These are phyloP conservation scores for Etia nguti DNA, from an alignment of 2,113 vertebrate species.

Conservation along the genomic window DNA sequence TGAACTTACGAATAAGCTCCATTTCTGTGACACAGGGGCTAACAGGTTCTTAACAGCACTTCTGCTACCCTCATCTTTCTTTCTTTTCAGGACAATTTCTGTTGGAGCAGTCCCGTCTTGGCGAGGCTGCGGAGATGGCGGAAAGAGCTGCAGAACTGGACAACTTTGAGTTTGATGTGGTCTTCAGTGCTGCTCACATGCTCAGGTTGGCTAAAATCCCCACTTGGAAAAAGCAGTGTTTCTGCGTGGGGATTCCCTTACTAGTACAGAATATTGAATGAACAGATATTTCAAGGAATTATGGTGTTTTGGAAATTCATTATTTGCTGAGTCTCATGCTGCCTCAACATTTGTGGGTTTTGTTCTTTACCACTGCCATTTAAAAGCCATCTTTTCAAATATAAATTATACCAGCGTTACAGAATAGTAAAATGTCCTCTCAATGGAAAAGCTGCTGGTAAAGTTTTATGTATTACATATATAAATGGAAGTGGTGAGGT, in stretches of 20 bases:
- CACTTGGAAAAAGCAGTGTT: neutral
- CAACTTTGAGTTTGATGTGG: constrained; percentile 87
- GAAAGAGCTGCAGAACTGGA: constrained; percentile 89
- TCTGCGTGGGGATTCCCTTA: neutral
- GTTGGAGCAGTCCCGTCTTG: constrained; percentile 85
- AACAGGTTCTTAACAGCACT: neutral
- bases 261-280: neutral
- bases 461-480: constrained; percentile 5
- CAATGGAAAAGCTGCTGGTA: neutral
- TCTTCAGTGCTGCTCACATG: constrained; percentile 98
- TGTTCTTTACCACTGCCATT: neutral
- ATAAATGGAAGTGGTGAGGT: constrained; percentile 4
- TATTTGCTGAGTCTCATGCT: neutral
- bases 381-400: neutral
- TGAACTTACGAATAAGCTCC: neutral
- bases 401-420: neutral
- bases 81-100: constrained; percentile 88
- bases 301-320: neutral
- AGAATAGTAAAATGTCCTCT: constrained; percentile 2
- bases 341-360: neutral
- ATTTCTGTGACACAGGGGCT: neutral
- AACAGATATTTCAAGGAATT: neutral
- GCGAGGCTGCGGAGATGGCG: constrained; percentile 93
- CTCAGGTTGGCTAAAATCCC: constrained; percentile 80
- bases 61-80: neutral